Evolutionary conservation across 1,140 invertebrate genomes (phyloP).

Genomic region (Steinernema feltiae): DNA sequence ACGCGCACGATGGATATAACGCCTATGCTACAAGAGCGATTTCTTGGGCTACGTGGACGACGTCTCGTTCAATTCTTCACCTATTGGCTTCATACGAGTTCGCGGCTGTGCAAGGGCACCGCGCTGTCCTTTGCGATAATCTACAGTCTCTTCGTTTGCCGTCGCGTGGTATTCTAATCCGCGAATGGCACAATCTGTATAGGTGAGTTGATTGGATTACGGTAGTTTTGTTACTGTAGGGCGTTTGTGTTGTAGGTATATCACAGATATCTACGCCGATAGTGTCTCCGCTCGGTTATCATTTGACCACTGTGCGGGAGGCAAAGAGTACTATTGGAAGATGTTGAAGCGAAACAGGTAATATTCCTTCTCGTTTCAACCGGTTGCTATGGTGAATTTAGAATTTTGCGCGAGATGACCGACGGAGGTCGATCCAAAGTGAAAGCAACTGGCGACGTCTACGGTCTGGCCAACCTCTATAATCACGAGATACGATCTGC

Average conservation of each 20-base stretch:
- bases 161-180: conserved; percentile 32
- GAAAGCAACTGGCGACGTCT: conserved; percentile 35
- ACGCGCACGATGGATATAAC: conserved; percentile 31
- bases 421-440: conserved; percentile 24
- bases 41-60: conserved; percentile 38
- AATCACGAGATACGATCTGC: conserved; percentile 35
- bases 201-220: conserved; percentile 17
- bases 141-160: conserved; percentile 22
- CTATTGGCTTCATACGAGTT: conserved; percentile 31
- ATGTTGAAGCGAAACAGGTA: conserved; percentile 42
- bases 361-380: conserved; percentile 12
- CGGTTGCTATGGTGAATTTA: no score
- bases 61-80: conserved; percentile 39
- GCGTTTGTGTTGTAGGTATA: conserved; percentile 30
- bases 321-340: conserved; percentile 45
- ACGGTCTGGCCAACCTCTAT: conserved; percentile 30
- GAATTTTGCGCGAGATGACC: conserved; percentile 39
- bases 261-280: conserved; percentile 42
- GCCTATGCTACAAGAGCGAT: conserved; percentile 33
- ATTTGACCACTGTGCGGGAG: conserved; percentile 37
- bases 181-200: conserved; percentile 32
- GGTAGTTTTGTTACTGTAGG: not conserved
- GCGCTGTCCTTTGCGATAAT: conserved; percentile 28
- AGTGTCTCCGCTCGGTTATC: conserved; percentile 29
- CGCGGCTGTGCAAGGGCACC: conserved; percentile 4